These are phyloP conservation scores for Stichodactyla mertensii DNA, from an alignment of 64 coral and sea anemone species.

Conservation along the genomic window DNA sequence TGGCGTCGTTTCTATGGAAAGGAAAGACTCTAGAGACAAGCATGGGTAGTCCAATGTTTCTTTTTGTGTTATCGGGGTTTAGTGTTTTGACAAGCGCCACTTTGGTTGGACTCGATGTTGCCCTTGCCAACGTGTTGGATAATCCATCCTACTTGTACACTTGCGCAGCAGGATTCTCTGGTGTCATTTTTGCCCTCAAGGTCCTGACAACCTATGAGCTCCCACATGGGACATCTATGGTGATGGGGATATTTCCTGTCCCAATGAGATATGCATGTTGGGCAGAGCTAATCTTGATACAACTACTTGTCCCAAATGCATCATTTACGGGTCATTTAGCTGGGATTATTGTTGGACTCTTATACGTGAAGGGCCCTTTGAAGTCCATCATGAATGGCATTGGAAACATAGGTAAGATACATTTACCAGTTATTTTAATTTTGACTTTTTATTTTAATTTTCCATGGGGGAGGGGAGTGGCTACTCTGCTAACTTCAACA, in stretches of 20 bases:
- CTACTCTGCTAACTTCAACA: too few relatives aligned
- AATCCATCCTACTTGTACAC: conserved; percentile 76
- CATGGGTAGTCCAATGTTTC: conserved; percentile 67
- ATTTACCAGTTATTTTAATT: neutral
- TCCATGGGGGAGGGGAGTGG: too few relatives aligned
- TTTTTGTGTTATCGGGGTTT: conserved; percentile 74
- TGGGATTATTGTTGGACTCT: conserved; percentile 82
- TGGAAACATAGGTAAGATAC: neutral
- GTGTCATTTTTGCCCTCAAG: conserved; percentile 93
- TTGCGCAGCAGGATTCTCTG: conserved; percentile 94
- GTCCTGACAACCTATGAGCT: conserved; percentile 95
- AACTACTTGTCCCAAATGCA: conserved; percentile 73
- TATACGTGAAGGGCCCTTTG: conserved; percentile 92
- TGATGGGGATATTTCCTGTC: conserved; percentile 87
- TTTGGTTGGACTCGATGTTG: conserved; percentile 73
- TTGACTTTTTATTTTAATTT: neutral
- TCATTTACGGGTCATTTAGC: conserved; percentile 97
- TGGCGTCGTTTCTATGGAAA: conserved; percentile 98
- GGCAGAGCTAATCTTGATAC: conserved; percentile 86
- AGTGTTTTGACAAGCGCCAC: conserved; percentile 65
- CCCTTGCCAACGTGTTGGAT: conserved; percentile 57
- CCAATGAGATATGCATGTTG: conserved; percentile 87
- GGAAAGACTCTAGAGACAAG: conserved; percentile 71
- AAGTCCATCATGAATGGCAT: conserved; percentile 64
- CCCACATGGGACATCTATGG: conserved; percentile 65